Conservation (phyloP, 2,797 vertebrate genomes). For the Galaxias olidus region DNA sequence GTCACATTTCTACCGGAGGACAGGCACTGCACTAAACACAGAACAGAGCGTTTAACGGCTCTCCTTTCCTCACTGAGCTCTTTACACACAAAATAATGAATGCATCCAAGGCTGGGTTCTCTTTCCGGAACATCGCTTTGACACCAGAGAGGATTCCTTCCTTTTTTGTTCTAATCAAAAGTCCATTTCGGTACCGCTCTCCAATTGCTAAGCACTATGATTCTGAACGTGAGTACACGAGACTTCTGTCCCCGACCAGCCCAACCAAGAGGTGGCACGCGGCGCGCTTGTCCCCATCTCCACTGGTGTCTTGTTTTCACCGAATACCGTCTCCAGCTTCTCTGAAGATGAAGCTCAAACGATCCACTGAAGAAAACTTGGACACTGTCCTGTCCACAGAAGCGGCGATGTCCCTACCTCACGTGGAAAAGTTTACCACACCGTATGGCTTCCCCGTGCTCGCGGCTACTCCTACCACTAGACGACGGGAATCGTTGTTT, state of each 20-base stretch:
- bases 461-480: conserved; percentile 60
- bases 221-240: conserved; percentile 19
- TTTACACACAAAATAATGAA: conserved; percentile 31
- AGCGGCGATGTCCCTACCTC: conserved; percentile 68
- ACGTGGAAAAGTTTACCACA: conserved; percentile 65
- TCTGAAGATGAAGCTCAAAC: conserved; percentile 1
- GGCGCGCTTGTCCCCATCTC: neutral
- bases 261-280: neutral
- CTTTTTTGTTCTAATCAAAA: conserved; percentile 55
- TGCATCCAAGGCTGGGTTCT: neutral
- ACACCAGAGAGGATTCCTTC: conserved; percentile 64
- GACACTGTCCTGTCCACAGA: conserved; percentile 51
- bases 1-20: too few species aligned
- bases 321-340: neutral
- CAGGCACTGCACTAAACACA: too few species aligned
- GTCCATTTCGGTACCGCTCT: conserved; percentile 12
- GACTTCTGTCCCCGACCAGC: conserved; percentile 35
- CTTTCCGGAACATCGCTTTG: conserved; percentile 49
- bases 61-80: neutral
- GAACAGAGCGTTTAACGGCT: too few species aligned
- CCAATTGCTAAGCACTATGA: conserved; percentile 10
- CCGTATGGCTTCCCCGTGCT: conserved; percentile 70
- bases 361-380: neutral
- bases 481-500: conserved; percentile 71
- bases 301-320: neutral